Evolutionary conservation across 2,113 vertebrate species (phyloP).

Genomic region (Gorsachius goisagi): DNA sequence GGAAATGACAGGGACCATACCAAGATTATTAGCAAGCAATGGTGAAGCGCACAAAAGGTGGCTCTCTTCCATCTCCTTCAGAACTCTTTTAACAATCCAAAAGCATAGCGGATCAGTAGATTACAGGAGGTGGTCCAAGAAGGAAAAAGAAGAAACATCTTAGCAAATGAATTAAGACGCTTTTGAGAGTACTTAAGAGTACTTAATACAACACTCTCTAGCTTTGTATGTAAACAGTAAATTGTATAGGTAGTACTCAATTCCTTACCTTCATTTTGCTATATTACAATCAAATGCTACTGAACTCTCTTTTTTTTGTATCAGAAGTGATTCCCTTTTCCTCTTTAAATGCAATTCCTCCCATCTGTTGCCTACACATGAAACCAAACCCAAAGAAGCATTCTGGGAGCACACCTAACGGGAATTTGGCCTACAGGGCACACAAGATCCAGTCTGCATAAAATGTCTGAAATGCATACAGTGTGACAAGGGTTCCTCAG

Average conservation of each 20-base stretch:
- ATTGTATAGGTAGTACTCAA: not conserved
- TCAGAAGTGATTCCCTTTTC: not conserved
- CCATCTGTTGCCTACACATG: not conserved
- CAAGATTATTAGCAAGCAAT: not conserved
- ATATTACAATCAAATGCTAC: not conserved
- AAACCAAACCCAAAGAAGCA: not conserved
- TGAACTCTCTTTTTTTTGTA: not conserved
- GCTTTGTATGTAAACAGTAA: not conserved
- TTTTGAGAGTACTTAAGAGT: not conserved
- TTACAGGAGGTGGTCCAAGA: not conserved
- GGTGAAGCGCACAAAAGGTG: not conserved
- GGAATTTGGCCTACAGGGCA: not conserved
- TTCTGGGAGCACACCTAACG: rapidly evolving
- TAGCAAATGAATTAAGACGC: not conserved
- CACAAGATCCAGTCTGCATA: not conserved
- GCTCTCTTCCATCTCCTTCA: not conserved
- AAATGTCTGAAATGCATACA: not conserved
- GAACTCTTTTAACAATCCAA: not conserved
- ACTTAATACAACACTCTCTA: not conserved
- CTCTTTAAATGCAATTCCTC: not conserved
- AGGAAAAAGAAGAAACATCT: not conserved
- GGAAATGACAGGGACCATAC: not conserved
- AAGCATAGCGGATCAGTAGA: not conserved
- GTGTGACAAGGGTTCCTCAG: not conserved
- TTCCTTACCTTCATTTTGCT: not conserved